Base-by-base conservation (phyloP, 1,140 invertebrate species). In the Cephus cinctus region DNA sequence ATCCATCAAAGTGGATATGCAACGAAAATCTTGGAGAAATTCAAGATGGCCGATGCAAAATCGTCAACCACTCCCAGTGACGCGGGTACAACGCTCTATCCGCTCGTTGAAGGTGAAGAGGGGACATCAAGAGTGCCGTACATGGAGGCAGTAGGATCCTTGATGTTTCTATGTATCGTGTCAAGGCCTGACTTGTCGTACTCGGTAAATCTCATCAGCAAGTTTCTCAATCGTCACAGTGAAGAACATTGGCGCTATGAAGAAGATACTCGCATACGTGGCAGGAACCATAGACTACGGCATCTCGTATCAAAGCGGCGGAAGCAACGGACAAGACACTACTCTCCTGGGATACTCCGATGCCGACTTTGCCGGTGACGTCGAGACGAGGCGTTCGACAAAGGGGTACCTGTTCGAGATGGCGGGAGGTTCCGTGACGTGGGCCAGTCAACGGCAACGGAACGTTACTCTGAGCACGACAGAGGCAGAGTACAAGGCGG, bases 401-500 rank as follows among this genome's bases (percentile, higher is more conserved):
- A 56, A 53, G 25, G 71, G 71, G 12, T 64, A 56, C 48, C 46
- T 69, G 4, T 67, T 69, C 45, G 51, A 59, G 22, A 8, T 67
- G 30, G 57, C 38, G 40, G 63, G 60, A 31, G 64, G 48, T n/a
- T 34, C 63, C 36, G 47, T 76, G n/a, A 51, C 59, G 12, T 79
- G 76, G 77, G 47, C 53, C 30, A 65, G 57, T 20, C 62, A 55
- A 35, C 77, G 75, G 52, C 78, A 79, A 66, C 21, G 43, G 22
- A 59, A 54, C 19, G 68, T 76, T 5, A 67, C 76, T 16, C 58
- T 76, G 32, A 76, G 73, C 5, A 69, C 67, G n/a, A 77, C 72
- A 41, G 75, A 79, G 45, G 65, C 74, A 12, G 75, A 80, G 54
- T 78, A 77, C 52, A 62, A 78, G 8, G 68, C 71, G 14, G 40